Base-by-base conservation (phyloP, 2,113 vertebrate species). In the Rhynchomys soricoides region DNA sequence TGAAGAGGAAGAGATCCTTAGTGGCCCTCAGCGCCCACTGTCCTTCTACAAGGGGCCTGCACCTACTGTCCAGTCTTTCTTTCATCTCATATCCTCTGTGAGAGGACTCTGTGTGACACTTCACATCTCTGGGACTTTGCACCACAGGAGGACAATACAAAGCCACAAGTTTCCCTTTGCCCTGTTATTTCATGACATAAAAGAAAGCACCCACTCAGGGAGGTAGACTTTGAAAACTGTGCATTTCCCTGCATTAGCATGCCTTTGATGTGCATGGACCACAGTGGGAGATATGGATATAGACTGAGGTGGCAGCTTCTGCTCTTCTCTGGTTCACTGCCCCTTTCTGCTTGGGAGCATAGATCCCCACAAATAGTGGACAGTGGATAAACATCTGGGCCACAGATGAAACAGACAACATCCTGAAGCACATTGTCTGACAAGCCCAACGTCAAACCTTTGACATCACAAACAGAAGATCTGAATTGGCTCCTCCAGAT, bases 161-260 rank as follows among this genome's bases (percentile, higher is more conserved):
- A 96, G 86, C 77, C 73, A 57, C 7, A 21, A 73, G 85, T 79
- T 95, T 95, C 57, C 24, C 86, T 89, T 96, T 86, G 92, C 92
- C 89, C 68, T 95, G 96, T 92, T 95, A 82, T 94, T 96, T 95
- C 94, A 79, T 43, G 57, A 93, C 87, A 92, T 96, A 89, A 97
- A 95, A 86, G 95, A 94, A 96, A 96, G 81, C 68, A 81, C 66
- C 81, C 95, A 95, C 81, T 57, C 37, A 31, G 82, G 77, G 81
- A 95, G 89, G 93, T 15, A 8, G 77, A 64, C 43, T 78, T 68
- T 86, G 88, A 74, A 93, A 96, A 95, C 26, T 68, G 71, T 71
- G 50, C 1, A 7, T 15, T 71, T 37, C 26, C n/a, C n/a, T 7
- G 1, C 50, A 83, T 83, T 78, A 94, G 78, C 94, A 91, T 89